These are phyloP conservation scores for Gadus macrocephalus DNA, from an alignment of 2,113 vertebrate species.

Conservation along the genomic window DNA sequence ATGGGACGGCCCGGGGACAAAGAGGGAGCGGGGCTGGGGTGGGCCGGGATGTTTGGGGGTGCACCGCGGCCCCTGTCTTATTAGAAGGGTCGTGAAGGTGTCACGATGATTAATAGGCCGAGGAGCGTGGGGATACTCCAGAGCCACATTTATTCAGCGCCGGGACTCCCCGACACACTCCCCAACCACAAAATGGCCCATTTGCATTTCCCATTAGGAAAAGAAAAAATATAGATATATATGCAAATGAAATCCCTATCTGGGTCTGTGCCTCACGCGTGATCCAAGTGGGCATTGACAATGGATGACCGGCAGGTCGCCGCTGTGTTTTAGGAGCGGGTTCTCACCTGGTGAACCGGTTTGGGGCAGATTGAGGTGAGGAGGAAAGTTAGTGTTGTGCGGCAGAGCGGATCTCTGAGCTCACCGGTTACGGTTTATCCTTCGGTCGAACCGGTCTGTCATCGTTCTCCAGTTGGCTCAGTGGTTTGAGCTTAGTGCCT, in stretches of 20 bases:
- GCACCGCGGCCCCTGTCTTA: constrained; percentile 78
- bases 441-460: too few species aligned
- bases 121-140: constrained; percentile 78
- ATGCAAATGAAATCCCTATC: constrained; percentile 71
- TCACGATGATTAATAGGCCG: constrained; percentile 83
- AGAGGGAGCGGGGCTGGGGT: constrained; percentile 71
- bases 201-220: constrained; percentile 79
- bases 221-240: constrained; percentile 78
- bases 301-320: constrained; percentile 59
- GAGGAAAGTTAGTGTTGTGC: too few species aligned
- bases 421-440: too few species aligned
- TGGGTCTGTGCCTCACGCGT: constrained; percentile 59
- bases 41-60: constrained; percentile 72
- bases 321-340: constrained; percentile 19
- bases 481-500: too few species aligned
- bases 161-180: constrained; percentile 69
- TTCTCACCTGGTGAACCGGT: constrained; percentile 5
- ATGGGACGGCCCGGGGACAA: constrained; percentile 73
- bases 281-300: constrained; percentile 65
- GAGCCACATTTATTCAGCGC: constrained; percentile 78
- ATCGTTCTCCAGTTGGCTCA: too few species aligned
- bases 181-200: constrained; percentile 69
- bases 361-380: too few species aligned
- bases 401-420: too few species aligned
- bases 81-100: constrained; percentile 83